phyloP scores from a whole-genome alignment of 92 coral and sea anemone genomes.

The Epizoanthus stellaris region DNA sequence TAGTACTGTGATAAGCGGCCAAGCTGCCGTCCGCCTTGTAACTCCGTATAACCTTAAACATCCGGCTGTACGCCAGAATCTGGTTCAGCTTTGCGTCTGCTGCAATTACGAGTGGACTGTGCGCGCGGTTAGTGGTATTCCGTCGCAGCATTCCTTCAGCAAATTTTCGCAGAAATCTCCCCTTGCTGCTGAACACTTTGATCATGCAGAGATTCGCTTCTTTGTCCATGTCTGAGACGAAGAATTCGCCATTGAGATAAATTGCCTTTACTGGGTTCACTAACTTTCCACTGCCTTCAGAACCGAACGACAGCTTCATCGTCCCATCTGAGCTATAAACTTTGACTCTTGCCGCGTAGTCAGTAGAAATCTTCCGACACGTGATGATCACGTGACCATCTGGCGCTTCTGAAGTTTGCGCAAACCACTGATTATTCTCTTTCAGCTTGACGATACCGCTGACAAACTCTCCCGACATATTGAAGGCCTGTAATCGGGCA shows the following conservation, averaged over 20 bases:
- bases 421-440: constrained; percentile 76
- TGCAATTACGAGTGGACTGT: constrained; percentile 76
- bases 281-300: constrained; percentile 71
- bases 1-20: constrained; percentile 65
- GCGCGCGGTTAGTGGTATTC: constrained; percentile 63
- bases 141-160: constrained; percentile 81
- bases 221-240: constrained; percentile 84
- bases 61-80: constrained; percentile 75
- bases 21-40: constrained; percentile 72
- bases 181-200: constrained; percentile 73
- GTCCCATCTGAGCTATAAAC: constrained; percentile 73
- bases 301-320: constrained; percentile 73
- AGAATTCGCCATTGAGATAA: constrained; percentile 64
- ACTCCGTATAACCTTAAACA: constrained; percentile 69
- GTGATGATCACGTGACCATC: constrained; percentile 67
- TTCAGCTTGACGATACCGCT: constrained; percentile 63
- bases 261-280: constrained; percentile 71
- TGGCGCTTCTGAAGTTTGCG: constrained; percentile 51
- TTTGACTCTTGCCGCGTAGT: constrained; percentile 77
- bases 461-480: constrained; percentile 67
- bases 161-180: constrained; percentile 69
- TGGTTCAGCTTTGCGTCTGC: constrained; percentile 38
- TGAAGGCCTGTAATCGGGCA: constrained; percentile 79
- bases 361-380: constrained; percentile 72
- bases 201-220: constrained; percentile 76